phyloP scores from a whole-genome alignment of 2,888 invertebrate species.

The Lamellibrachia satsuma region DNA sequence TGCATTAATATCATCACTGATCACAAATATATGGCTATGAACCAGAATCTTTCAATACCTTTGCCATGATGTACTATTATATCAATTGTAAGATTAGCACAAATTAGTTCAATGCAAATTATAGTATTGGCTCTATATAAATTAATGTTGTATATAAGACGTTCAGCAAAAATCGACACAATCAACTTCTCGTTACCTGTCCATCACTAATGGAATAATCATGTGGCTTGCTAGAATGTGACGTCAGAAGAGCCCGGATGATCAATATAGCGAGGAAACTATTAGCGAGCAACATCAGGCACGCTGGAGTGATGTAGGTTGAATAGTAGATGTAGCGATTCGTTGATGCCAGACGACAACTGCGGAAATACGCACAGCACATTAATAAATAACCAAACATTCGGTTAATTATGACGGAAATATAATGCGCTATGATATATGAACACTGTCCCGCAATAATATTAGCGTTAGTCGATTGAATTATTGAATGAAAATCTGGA shows the following conservation, averaged over 20 bases:
- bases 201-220: not conserved
- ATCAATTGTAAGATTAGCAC: not conserved
- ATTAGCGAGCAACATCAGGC: not conserved
- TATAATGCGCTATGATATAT: not conserved
- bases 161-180: not conserved
- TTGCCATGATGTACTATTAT: not conserved
- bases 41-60: not conserved
- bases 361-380: not conserved
- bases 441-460: not conserved
- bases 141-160: not conserved
- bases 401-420: not conserved
- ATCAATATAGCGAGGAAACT: not conserved
- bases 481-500: not conserved
- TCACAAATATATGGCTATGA: not conserved
- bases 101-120: not conserved
- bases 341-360: not conserved
- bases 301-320: not conserved
- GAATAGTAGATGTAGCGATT: not conserved
- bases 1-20: not conserved
- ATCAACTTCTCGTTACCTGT: not conserved
- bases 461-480: not conserved
- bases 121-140: not conserved
- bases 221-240: not conserved
- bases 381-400: not conserved
- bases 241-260: not conserved